Percentiles rank a stretch among this genome's conserved stretches.
Conservation (phyloP, 2,797 vertebrate species). For the Rhabdomys pumilio region DNA sequence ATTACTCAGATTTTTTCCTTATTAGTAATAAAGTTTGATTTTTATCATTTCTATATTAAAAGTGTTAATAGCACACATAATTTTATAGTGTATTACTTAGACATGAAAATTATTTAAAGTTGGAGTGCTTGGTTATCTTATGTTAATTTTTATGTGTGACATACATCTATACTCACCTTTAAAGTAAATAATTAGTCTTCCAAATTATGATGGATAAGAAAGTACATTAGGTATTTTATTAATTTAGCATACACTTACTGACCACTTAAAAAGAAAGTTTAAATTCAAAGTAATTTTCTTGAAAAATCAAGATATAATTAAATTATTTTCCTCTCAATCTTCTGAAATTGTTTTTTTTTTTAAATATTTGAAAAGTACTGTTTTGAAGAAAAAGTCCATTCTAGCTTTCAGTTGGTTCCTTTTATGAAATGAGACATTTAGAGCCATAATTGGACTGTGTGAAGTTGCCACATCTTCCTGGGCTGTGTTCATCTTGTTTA, state of each 20-base stretch:
- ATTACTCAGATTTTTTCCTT: background rate
- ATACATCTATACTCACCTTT: background rate
- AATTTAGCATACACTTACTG: constrained; percentile 14
- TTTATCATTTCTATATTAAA: constrained; percentile 20
- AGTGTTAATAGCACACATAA: background rate
- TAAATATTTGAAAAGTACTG: background rate
- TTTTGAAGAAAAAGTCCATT: background rate
- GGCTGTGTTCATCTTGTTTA: background rate
- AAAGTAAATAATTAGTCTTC: background rate
- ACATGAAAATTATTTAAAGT: constrained; percentile 41
- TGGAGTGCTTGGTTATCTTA: background rate
- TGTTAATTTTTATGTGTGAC: background rate
- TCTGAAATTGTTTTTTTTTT: background rate
- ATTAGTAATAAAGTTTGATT: constrained; percentile 18
- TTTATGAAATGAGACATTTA: background rate
- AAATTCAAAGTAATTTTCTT: constrained; percentile 37
- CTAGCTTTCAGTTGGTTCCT: background rate
- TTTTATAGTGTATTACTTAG: constrained; percentile 24
- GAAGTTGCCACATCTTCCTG: background rate
- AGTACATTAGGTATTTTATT: background rate
- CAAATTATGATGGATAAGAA: background rate
- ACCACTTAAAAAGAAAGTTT: background rate
- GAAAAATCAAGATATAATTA: background rate
- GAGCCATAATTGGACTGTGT: background rate
- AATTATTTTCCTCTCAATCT: background rate